Conservation (phyloP, 1,140 invertebrate species). For the Sarcophaga peregrina region DNA sequence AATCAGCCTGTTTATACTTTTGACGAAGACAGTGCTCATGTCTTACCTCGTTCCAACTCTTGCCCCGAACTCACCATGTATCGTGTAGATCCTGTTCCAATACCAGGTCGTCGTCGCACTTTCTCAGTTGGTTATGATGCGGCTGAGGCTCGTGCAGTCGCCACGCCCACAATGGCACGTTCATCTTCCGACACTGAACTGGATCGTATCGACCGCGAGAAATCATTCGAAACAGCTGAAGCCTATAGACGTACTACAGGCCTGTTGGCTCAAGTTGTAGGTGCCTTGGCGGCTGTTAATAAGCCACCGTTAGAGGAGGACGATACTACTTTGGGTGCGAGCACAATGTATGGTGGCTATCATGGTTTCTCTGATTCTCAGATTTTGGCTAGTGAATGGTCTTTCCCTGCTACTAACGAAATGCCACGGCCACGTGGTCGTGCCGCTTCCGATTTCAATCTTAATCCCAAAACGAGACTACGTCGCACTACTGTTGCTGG, state of each 20-base stretch:
- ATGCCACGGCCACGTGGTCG: slow-evolving; percentile 69
- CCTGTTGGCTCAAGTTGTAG: slow-evolving; percentile 78
- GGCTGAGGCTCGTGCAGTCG: slow-evolving; percentile 46
- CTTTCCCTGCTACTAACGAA: slow-evolving; percentile 65
- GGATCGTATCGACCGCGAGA: slow-evolving; percentile 79
- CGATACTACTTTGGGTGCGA: slow-evolving; percentile 45
- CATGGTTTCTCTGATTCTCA: slow-evolving; percentile 76
- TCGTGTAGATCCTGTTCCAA: slow-evolving; percentile 65
- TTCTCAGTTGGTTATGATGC: slow-evolving; percentile 71
- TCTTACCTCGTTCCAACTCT: slow-evolving; percentile 67
- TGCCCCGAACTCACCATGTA: slow-evolving; percentile 74
- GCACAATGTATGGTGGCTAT: slow-evolving; percentile 66
- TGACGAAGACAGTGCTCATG: slow-evolving; percentile 50
- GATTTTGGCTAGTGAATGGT: slow-evolving; percentile 75
- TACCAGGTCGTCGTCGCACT: slow-evolving; percentile 71
- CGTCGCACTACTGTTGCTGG: slow-evolving; percentile 48
- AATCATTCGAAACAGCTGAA: slow-evolving; percentile 74
- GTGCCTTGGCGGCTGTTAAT: slow-evolving; percentile 76
- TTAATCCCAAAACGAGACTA: slow-evolving; percentile 51
- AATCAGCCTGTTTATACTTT: slow-evolving; percentile 64
- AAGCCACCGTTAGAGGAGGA: slow-evolving; percentile 67
- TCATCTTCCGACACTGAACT: slow-evolving; percentile 80
- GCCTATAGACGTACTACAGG: slow-evolving; percentile 78
- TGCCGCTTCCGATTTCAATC: slow-evolving; percentile 66
- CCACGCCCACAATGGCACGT: slow-evolving; percentile 48